Conservation (phyloP, 2,113 vertebrate genomes). For the Syngnathus typhle region DNA sequence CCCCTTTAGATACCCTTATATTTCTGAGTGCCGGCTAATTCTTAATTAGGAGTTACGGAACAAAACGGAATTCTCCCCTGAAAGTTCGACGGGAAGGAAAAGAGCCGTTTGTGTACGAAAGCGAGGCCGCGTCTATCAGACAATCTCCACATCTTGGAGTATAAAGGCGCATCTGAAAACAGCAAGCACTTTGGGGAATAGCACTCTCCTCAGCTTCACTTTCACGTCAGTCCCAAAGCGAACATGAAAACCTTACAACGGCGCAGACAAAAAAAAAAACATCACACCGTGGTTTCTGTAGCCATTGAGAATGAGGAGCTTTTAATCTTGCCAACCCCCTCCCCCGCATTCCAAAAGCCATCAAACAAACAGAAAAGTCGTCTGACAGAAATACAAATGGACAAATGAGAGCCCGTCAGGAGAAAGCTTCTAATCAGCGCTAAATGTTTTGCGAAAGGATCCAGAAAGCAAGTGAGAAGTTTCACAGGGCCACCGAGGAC, state of each 20-base stretch:
- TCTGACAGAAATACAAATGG: slow-evolving; percentile 36
- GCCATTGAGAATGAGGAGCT: slow-evolving; percentile 32
- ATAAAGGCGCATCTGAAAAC: slow-evolving; percentile 59
- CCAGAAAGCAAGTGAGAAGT: slow-evolving; percentile 29
- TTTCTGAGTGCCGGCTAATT: slow-evolving; percentile 2
- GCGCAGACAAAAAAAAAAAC: slow-evolving; percentile 37
- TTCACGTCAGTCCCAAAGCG: slow-evolving; percentile 55
- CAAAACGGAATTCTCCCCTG: slow-evolving; percentile 1
- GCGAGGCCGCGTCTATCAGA: slow-evolving; percentile 46
- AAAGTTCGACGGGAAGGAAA: slow-evolving; percentile 16
- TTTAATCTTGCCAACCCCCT: slow-evolving; percentile 37
- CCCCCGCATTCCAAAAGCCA: slow-evolving; percentile 16
- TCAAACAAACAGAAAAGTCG: slow-evolving; percentile 17
- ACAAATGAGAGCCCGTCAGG: background rate
- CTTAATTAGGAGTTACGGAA: slow-evolving; percentile 17
- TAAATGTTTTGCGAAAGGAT: slow-evolving; percentile 9
- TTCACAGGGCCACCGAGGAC: slow-evolving; percentile 40
- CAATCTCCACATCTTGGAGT: slow-evolving; percentile 48
- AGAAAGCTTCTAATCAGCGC: slow-evolving; percentile 46
- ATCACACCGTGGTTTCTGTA: slow-evolving; percentile 41
- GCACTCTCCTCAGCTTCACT: slow-evolving; percentile 44
- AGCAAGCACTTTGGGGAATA: slow-evolving; percentile 54
- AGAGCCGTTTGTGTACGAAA: slow-evolving; percentile 25
- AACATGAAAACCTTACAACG: slow-evolving; percentile 56
- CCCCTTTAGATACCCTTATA: slow-evolving; percentile 19